Evolutionary conservation across 2,888 invertebrate species (phyloP), one percentile per base, ranked within the genome.

Genomic region (Agonopterix heracliana): DNA sequence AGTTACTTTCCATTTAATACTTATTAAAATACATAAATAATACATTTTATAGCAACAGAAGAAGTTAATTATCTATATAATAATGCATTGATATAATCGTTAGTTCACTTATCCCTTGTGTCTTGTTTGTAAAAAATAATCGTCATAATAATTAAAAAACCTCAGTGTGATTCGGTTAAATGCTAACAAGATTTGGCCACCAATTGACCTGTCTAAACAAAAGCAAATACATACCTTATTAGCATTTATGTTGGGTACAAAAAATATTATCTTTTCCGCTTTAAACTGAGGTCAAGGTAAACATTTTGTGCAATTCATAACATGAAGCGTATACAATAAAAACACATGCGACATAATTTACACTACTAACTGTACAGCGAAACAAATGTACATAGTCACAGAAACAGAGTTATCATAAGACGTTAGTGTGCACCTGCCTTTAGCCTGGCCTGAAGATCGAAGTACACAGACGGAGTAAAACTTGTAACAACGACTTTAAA

Each of bases 301-400:
- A 64, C 67, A 68, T 63, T 65, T 78, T 74, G 81, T 81, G 81
- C 80, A 78, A 64, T 64, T 26, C n/a, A 38, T 46, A 40, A 12
- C 12, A 36, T 9, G 1, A 45, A 47, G 41, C 12, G 12, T 75
- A 75, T 57, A 61, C 72, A 74, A 78, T 73, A 80, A 71, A 66
- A 66, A 74, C 72, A 71, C 69, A 80, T 72, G 78, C 72, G 70
- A 80, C 72, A 65, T 66, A 76, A 75, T 74, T 66, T 74, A 78
- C 64, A 71, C 61, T 66, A 68, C 64, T 69, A 55, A 70, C 72
- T 79, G 74, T 81, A 79, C 79, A 71, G 63, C 61, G 54, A 71
- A 74, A 72, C 60, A 64, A 78, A 72, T 77, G 69, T 76, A 76
- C 74, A 74, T 49, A 51, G 57, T 60, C 55, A 64, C 53, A 57